Evolutionary conservation across 2,888 invertebrate species (phyloP).

Genomic region (Mimumesa dahlbomi): DNA sequence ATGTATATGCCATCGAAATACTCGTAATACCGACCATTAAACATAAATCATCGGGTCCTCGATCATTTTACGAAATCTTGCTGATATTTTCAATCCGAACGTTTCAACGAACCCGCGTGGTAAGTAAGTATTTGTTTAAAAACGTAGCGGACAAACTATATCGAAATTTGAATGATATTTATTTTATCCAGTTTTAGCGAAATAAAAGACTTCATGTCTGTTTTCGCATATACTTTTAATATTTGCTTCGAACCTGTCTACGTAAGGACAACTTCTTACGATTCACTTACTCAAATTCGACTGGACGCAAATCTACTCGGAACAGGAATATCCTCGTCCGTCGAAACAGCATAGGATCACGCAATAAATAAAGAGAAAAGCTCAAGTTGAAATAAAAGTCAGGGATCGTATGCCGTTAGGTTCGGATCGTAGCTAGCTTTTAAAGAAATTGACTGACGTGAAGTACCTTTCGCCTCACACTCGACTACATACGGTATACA

Average conservation of each 20-base stretch:
- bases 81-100: too few relatives aligned
- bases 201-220: background rate
- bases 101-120: too few relatives aligned
- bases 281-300: background rate
- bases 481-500: conserved; percentile 24
- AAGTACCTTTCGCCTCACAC: conserved; percentile 30
- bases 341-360: conserved; percentile 23
- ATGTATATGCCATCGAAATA: background rate
- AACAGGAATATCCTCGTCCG: conserved; percentile 18
- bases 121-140: too few relatives aligned
- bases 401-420: conserved; percentile 29
- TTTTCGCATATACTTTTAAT: background rate
- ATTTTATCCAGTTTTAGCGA: background rate
- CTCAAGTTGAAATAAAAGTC: conserved; percentile 52
- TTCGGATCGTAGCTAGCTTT: conserved; percentile 47
- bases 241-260: background rate
- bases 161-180: too few relatives aligned
- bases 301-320: conserved; percentile 10
- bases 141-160: too few relatives aligned
- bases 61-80: too few relatives aligned
- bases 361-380: conserved; percentile 52
- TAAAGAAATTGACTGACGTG: conserved; percentile 61
- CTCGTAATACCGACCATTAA: too few relatives aligned
- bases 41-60: too few relatives aligned
- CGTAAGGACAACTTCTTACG: conserved; percentile 4